Percentiles rank a stretch among this genome's conserved stretches.
Evolutionary conservation across 1,140 invertebrate genomes (phyloP).

Genomic region (Heliothis subflexa): DNA sequence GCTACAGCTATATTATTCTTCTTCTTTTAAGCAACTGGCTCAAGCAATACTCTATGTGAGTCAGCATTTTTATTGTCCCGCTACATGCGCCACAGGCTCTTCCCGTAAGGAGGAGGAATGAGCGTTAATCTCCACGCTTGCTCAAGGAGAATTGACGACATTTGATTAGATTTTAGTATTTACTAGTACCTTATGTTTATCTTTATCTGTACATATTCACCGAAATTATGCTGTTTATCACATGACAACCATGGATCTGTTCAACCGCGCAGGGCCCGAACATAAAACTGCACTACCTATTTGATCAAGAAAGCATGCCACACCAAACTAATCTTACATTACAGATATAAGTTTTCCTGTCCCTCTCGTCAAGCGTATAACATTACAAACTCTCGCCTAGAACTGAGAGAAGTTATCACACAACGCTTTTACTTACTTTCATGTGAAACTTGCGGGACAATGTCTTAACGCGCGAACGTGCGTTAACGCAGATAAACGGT

Average conservation of each 20-base stretch:
- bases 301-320: conserved; percentile 13
- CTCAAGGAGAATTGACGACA: too few relatives aligned
- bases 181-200: too few relatives aligned
- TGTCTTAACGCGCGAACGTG: conserved; percentile 19
- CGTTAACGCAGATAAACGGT: conserved; percentile 1
- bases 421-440: conserved; percentile 38
- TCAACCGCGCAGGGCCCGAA: not conserved
- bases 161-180: not conserved
- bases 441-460: conserved; percentile 42
- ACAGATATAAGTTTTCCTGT: conserved; percentile 16
- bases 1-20: too few relatives aligned
- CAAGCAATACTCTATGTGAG: too few relatives aligned
- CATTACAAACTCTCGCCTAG: conserved; percentile 35
- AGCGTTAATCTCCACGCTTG: too few relatives aligned
- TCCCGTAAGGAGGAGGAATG: too few relatives aligned
- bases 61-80: too few relatives aligned
- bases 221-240: too few relatives aligned
- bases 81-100: too few relatives aligned
- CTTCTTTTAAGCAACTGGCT: too few relatives aligned
- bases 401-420: conserved; percentile 21
- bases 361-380: conserved; percentile 20
- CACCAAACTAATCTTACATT: conserved; percentile 19
- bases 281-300: not conserved
- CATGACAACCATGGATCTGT: too few relatives aligned
- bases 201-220: too few relatives aligned